phyloP scores from a whole-genome alignment of 2,113 vertebrate species.

The Argyrosomus japonicus region DNA sequence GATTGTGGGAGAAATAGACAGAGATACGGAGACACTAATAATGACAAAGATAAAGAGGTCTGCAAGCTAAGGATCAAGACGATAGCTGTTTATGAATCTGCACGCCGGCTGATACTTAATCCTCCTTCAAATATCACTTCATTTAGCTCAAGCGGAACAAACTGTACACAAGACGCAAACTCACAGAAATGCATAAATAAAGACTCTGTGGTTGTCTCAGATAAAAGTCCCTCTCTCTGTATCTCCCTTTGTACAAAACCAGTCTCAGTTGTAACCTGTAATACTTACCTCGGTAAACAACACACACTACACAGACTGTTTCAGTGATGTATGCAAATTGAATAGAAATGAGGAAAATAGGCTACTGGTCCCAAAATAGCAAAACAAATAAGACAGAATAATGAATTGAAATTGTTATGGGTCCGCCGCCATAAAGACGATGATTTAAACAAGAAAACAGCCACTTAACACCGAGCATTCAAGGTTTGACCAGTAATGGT shows the following conservation, averaged over 20 bases:
- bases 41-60: slow-evolving; percentile 64
- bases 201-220: slow-evolving; percentile 30
- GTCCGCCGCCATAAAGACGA: slow-evolving; percentile 13
- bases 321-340: slow-evolving; percentile 62
- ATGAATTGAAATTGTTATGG: slow-evolving; percentile 61
- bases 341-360: slow-evolving; percentile 59
- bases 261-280: slow-evolving; percentile 54
- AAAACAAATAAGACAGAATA: slow-evolving; percentile 64
- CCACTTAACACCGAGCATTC: slow-evolving; percentile 46
- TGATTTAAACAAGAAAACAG: slow-evolving; percentile 59
- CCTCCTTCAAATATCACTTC: slow-evolving; percentile 62
- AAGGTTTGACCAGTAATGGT: slow-evolving; percentile 44
- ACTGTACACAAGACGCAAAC: slow-evolving; percentile 24
- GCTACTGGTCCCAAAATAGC: slow-evolving; percentile 63
- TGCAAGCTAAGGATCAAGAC: slow-evolving; percentile 62
- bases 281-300: slow-evolving; percentile 32
- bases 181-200: slow-evolving; percentile 39
- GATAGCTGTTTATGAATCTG: slow-evolving; percentile 68
- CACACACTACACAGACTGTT: slow-evolving; percentile 28
- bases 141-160: slow-evolving; percentile 50
- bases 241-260: slow-evolving; percentile 37
- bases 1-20: slow-evolving; percentile 60
- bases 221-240: slow-evolving; percentile 38
- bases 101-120: slow-evolving; percentile 52
- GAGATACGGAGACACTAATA: slow-evolving; percentile 57